A percentile compares a stretch with the other conserved stretches of the same genome.
These are phyloP conservation scores for Panthera leo DNA, from an alignment of 2,113 vertebrate species.

Conservation along the genomic window DNA sequence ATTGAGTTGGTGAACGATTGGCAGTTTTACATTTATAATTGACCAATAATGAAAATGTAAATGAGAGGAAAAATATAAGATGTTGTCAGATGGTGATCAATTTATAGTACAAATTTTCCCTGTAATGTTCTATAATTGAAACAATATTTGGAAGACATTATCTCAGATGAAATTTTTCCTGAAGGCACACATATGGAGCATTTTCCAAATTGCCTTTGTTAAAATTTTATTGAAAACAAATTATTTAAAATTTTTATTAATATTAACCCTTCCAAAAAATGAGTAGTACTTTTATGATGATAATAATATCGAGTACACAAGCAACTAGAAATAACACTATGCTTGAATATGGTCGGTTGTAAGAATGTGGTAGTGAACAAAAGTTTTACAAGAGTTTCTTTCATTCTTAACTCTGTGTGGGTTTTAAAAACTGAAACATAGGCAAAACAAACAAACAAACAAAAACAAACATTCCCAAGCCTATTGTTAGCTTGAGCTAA, in stretches of 20 bases:
- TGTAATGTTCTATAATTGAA: conserved; percentile 42
- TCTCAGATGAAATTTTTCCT: conserved; percentile 30
- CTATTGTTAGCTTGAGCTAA: conserved; percentile 36
- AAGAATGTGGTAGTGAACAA: background rate
- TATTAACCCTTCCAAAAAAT: background rate
- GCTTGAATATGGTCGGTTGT: background rate
- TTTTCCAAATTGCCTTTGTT: background rate
- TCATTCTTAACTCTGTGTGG: conserved; percentile 52
- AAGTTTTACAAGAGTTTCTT: background rate
- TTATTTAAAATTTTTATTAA: conserved; percentile 12
- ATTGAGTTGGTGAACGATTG: conserved; percentile 2
- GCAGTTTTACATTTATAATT: conserved; percentile 39
- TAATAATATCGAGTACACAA: background rate
- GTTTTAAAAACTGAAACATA: conserved; percentile 61
- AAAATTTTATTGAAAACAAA: background rate
- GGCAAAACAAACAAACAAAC: conserved; percentile 47
- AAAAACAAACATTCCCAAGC: conserved; percentile 23
- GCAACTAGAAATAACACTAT: background rate
- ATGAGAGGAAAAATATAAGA: conserved; percentile 28
- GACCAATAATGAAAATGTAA: conserved; percentile 49
- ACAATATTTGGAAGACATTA: conserved; percentile 45
- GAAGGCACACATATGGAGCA: conserved; percentile 20
- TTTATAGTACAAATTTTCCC: conserved; percentile 5
- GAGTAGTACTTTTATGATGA: background rate
- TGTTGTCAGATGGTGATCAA: conserved; percentile 51